A percentile compares a stretch with the other conserved stretches of the same genome.
Conservation (phyloP, 2,113 vertebrate genomes). For the Notothenia rossii region DNA sequence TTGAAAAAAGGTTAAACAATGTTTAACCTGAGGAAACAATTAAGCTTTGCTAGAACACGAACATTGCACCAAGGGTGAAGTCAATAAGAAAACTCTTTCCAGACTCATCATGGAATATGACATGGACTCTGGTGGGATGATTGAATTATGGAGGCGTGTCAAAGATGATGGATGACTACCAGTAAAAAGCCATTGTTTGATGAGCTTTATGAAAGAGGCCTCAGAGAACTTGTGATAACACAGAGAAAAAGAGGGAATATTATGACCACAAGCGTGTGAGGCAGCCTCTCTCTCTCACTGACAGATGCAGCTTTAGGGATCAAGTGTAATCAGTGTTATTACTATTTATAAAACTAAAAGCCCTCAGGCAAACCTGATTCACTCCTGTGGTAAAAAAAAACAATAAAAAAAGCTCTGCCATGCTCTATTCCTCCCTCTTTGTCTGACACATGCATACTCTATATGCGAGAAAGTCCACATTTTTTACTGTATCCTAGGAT, state of each 20-base stretch:
- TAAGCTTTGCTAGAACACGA: neutral
- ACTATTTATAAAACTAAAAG: constrained; percentile 37
- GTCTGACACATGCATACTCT: neutral
- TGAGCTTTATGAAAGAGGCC: constrained; percentile 37
- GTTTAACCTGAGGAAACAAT: neutral
- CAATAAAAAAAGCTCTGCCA: constrained; percentile 12
- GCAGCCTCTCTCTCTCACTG: constrained; percentile 6
- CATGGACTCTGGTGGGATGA: neutral
- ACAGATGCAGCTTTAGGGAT: constrained; percentile 46
- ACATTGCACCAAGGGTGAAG: neutral
- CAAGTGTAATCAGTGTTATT: constrained; percentile 12
- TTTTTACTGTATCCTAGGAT: neutral
- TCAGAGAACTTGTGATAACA: constrained; percentile 45
- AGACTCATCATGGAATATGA: neutral
- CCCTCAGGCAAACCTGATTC: constrained; percentile 16
- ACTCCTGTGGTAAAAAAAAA: constrained; percentile 26
- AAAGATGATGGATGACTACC: constrained; percentile 45
- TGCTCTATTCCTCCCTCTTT: neutral
- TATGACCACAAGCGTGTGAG: neutral
- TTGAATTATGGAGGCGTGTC: constrained; percentile 41
- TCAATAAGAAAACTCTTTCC: neutral
- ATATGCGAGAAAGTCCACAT: neutral
- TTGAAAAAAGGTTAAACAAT: neutral
- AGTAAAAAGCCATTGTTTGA: constrained; percentile 53
- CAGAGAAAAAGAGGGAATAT: constrained; percentile 29